Conservation (phyloP, 1,140 invertebrate genomes). For the Papilio aristodemus region DNA sequence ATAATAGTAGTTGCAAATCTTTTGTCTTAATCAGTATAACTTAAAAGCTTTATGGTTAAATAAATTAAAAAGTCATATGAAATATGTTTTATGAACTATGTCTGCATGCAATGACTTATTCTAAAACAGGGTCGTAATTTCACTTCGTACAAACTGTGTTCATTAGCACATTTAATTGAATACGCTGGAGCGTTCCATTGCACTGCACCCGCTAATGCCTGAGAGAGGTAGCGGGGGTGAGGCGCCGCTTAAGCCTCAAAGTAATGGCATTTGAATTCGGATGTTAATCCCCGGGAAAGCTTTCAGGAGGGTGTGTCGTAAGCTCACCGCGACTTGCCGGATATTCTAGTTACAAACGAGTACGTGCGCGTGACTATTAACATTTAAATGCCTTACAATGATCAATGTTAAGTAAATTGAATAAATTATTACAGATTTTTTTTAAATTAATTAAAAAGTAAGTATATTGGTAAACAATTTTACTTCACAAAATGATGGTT, state of each 20-base stretch:
- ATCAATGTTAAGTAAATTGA: not conserved
- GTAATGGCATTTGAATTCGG: constrained; percentile 23
- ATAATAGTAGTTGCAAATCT: no score
- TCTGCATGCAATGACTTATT: constrained; percentile 1
- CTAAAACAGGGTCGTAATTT: constrained; percentile 15
- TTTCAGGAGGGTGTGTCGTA: constrained; percentile 23
- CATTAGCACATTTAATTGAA: constrained; percentile 28
- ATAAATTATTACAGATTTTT: no score
- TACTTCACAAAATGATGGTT: no score
- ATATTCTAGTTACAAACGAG: not conserved
- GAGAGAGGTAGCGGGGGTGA: not conserved
- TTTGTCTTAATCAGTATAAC: no score
- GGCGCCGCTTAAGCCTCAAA: constrained; percentile 11
- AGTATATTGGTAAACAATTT: no score
- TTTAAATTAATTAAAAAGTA: no score
- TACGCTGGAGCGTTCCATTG: constrained; percentile 5
- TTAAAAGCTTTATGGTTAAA: no score
- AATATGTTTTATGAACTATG: not conserved
- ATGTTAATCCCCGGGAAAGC: constrained; percentile 27
- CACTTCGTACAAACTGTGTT: constrained; percentile 7
- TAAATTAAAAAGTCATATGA: no score
- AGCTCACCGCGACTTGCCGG: constrained; percentile 14
- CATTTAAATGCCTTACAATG: not conserved
- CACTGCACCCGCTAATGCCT: not conserved
- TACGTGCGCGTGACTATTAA: not conserved